phyloP scores from a whole-genome alignment of 2,113 vertebrate species.

The Thunnus maccoyii region DNA sequence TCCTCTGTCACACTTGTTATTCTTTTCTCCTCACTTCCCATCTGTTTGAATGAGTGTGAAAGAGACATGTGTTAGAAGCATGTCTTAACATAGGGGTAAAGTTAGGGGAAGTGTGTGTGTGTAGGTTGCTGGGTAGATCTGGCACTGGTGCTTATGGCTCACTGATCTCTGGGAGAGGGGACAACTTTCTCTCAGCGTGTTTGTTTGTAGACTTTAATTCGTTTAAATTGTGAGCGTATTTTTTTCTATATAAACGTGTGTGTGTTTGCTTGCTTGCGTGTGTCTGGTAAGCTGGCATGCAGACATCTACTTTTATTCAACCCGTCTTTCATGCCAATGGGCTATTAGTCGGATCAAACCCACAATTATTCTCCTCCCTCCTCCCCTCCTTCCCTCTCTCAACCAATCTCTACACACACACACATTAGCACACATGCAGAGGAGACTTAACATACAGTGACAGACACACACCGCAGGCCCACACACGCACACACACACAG shows the following conservation, averaged over 20 bases:
- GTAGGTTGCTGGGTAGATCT: conserved; percentile 77
- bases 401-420: conserved; percentile 4
- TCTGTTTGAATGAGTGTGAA: conserved; percentile 57
- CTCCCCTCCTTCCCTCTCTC: background rate
- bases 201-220: conserved; percentile 11
- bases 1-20: conserved; percentile 50
- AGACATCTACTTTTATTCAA: conserved; percentile 37
- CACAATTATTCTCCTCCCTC: conserved; percentile 29
- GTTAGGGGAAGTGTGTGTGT: conserved; percentile 23
- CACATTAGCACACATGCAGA: background rate
- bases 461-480: conserved; percentile 13
- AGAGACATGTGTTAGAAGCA: conserved; percentile 47
- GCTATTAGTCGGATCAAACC: conserved; percentile 35
- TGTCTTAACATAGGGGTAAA: background rate
- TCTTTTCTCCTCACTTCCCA: conserved; percentile 53
- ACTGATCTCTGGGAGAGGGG: conserved; percentile 28
- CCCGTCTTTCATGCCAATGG: conserved; percentile 27
- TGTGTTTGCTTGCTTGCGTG: background rate
- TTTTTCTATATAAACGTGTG: conserved; percentile 7
- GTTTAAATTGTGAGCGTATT: background rate
- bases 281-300: conserved; percentile 7
- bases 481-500: conserved; percentile 39
- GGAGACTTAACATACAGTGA: conserved; percentile 17
- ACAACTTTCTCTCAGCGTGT: conserved; percentile 18
- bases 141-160: conserved; percentile 40